phyloP scores from a whole-genome alignment of 2,113 vertebrate genomes.

The Paratilapia polleni region DNA sequence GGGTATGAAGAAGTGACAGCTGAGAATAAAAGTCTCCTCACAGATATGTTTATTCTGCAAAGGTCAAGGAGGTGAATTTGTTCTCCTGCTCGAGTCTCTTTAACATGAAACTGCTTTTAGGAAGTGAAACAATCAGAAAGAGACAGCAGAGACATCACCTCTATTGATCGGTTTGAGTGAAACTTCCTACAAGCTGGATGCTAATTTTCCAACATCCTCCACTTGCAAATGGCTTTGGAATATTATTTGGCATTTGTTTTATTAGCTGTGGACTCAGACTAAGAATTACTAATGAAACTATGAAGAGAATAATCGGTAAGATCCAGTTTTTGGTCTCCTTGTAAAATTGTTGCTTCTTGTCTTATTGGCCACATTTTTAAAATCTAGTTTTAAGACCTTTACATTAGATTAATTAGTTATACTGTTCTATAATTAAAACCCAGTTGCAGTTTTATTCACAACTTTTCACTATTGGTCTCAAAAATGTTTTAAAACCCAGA shows the following conservation, averaged over 20 bases:
- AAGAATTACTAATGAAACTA: background rate
- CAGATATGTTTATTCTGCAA: background rate
- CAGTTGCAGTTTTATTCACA: background rate
- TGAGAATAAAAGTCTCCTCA: slow-evolving; percentile 27
- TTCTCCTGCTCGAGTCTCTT: background rate
- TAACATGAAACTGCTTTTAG: slow-evolving; percentile 3
- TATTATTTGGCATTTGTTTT: slow-evolving; percentile 35
- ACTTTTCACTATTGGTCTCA: fast-evolving
- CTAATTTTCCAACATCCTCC: slow-evolving; percentile 10
- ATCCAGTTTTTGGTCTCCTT: background rate
- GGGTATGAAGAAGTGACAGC: slow-evolving; percentile 4
- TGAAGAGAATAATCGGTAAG: background rate
- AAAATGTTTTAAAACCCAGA: background rate
- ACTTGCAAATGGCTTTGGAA: background rate
- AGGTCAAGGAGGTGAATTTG: slow-evolving; percentile 11
- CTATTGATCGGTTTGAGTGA: slow-evolving; percentile 54
- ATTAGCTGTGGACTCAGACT: background rate
- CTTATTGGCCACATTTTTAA: background rate
- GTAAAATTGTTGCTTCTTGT: background rate
- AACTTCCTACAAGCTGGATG: slow-evolving; percentile 30
- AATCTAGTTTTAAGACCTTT: background rate
- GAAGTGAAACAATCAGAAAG: slow-evolving; percentile 18
- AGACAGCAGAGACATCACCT: slow-evolving; percentile 27
- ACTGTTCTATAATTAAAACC: background rate
- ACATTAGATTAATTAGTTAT: no score